Evolutionary conservation across 2,113 vertebrate species (phyloP).

Genomic region (Lota lota): DNA sequence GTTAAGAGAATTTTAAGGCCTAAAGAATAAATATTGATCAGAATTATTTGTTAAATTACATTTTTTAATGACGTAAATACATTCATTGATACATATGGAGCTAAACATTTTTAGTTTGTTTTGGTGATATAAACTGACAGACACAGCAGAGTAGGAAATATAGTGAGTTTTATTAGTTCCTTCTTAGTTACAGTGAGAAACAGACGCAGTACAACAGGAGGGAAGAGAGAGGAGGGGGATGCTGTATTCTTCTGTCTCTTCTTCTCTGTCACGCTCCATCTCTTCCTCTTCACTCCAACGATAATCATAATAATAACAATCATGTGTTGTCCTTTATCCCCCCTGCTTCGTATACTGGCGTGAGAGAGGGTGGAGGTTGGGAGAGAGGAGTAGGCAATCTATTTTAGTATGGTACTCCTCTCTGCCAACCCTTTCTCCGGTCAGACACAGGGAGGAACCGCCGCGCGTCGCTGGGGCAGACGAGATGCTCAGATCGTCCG

Average conservation of each 20-base stretch:
- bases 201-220: slow-evolving; percentile 41
- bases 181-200: slow-evolving; percentile 65
- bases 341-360: neutral
- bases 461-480: too few relatives aligned
- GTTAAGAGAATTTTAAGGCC: too few relatives aligned
- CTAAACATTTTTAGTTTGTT: too few relatives aligned
- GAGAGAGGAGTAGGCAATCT: slow-evolving; percentile 39
- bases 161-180: slow-evolving; percentile 23
- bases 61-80: too few relatives aligned
- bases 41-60: too few relatives aligned
- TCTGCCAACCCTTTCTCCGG: slow-evolving; percentile 28
- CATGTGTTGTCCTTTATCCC: neutral
- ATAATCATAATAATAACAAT: neutral
- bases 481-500: slow-evolving; percentile 33
- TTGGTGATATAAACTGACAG: too few relatives aligned
- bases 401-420: slow-evolving; percentile 57
- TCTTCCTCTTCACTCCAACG: neutral
- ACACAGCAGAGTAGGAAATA: neutral
- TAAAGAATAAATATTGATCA: too few relatives aligned
- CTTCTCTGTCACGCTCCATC: too few relatives aligned
- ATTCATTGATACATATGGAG: too few relatives aligned
- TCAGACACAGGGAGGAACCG: too few relatives aligned
- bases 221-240: slow-evolving; percentile 27
- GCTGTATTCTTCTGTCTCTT: neutral
- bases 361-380: slow-evolving; percentile 14